Evolutionary conservation across 2,113 vertebrate species (phyloP).

Genomic region (Callocephalon fimbriatum): DNA sequence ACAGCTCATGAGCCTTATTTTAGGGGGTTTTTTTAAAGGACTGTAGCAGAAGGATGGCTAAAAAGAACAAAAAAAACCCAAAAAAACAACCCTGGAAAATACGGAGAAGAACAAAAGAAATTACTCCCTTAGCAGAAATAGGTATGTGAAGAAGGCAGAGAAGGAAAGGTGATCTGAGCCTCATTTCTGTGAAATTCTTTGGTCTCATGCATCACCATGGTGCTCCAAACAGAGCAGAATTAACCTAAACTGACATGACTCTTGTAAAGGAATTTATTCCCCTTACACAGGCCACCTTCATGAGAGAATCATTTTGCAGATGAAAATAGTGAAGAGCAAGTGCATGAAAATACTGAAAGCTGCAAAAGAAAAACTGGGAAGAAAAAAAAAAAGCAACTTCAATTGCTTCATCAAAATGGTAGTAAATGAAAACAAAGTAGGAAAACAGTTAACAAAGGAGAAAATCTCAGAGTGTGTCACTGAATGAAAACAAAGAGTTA

Average conservation of each 20-base stretch:
- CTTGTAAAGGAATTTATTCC: not conserved
- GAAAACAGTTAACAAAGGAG: not conserved
- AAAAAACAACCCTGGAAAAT: rapidly evolving
- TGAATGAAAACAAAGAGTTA: not conserved
- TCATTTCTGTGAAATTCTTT: not conserved
- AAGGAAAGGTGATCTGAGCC: not conserved
- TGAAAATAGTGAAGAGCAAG: not conserved
- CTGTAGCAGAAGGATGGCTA: not conserved
- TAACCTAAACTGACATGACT: not conserved
- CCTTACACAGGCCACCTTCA: not conserved
- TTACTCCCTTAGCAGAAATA: not conserved
- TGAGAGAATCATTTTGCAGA: not conserved
- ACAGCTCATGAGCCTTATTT: not conserved
- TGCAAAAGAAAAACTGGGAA: not conserved
- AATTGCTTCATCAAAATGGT: not conserved
- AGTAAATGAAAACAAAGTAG: not conserved
- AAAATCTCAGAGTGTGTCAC: not conserved
- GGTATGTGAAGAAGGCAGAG: not conserved
- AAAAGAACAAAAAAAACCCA: not conserved
- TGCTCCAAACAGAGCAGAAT: not conserved
- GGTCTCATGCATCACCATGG: not conserved
- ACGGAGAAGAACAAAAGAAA: not conserved
- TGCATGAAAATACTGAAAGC: not conserved
- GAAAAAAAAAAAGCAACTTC: not conserved
- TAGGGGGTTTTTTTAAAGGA: not conserved